Base-by-base conservation (phyloP, 1,140 invertebrate species). In the Zaprionus ornatus region DNA sequence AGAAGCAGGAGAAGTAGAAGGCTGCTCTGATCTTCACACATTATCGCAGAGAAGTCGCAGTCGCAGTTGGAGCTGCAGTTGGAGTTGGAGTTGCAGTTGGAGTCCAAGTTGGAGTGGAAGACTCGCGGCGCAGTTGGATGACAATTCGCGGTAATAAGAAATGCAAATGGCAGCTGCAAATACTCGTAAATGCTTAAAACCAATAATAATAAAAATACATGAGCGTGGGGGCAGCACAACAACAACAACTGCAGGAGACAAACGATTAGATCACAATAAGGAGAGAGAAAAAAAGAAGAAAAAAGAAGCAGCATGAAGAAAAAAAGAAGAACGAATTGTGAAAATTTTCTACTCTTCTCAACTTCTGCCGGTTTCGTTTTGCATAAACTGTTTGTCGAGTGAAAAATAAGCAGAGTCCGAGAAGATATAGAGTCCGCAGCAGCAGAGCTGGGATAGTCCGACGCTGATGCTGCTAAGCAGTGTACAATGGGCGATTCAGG, bases 171-270 rank as follows among this genome's bases (percentile, higher is more conserved):
- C 85, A 88, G 71, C 68, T 77, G 50, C 63, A 75, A 73, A 60
- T 68, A 60, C 66, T 59, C 27, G 55, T 85, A 77, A 84, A 87
- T 84, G 84, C 84, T 79, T 80, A 63, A 73, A 88, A 73, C 80
- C 84, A 90, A 88, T 88, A 88, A 90, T 88, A 88, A 88, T 90
- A 88, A 88, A 87, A 90, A 69, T 77, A 88, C 84, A 88, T 65
- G 77, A 81, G 84, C 85, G 84, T 87, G 84, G 85, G 84, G 85
- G 84, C 84, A 50, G 45, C 9, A 48, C 17, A 70, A 59, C 52
- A 65, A 81, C 80, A 79, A 66, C 65, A 71, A 63, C 82, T 70
- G 12, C 17, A 67, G 27, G 27, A 76, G 80, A 84, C 66, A 60
- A 61, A 56, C 80, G 84, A 87, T 87, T 87, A 87, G 84, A 87